Evolutionary conservation across 2,113 vertebrate genomes (phyloP).

Genomic region (Isichthys henryi): DNA sequence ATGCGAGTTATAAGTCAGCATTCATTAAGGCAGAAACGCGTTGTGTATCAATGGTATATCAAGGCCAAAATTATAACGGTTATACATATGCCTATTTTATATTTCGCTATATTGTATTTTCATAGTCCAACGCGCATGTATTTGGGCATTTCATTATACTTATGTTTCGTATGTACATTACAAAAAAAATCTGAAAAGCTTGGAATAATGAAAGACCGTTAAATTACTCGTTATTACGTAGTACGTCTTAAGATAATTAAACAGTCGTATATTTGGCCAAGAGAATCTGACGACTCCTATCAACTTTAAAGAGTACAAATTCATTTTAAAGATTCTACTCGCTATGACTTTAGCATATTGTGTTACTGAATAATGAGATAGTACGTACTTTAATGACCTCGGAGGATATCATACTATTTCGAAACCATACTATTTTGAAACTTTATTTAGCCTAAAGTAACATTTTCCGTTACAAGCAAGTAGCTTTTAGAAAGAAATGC

Average conservation of each 20-base stretch:
- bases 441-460: not conserved
- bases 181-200: not conserved
- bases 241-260: not conserved
- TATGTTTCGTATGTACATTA: not conserved
- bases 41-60: not conserved
- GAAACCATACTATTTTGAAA: not conserved
- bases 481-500: not conserved
- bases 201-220: not conserved
- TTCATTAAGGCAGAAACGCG: not conserved
- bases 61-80: not conserved
- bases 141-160: not conserved
- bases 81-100: not conserved
- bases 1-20: not conserved
- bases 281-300: not conserved
- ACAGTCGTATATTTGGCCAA: not conserved
- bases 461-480: not conserved
- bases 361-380: not conserved
- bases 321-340: not conserved
- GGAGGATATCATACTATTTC: not conserved
- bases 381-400: not conserved
- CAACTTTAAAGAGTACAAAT: not conserved
- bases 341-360: not conserved
- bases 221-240: not conserved
- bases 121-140: not conserved
- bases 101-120: not conserved